A percentile compares a stretch with the other conserved stretches of the same genome.
Conservation (phyloP, 2,113 vertebrate genomes). For the Psammodynastes pulverulentus region DNA sequence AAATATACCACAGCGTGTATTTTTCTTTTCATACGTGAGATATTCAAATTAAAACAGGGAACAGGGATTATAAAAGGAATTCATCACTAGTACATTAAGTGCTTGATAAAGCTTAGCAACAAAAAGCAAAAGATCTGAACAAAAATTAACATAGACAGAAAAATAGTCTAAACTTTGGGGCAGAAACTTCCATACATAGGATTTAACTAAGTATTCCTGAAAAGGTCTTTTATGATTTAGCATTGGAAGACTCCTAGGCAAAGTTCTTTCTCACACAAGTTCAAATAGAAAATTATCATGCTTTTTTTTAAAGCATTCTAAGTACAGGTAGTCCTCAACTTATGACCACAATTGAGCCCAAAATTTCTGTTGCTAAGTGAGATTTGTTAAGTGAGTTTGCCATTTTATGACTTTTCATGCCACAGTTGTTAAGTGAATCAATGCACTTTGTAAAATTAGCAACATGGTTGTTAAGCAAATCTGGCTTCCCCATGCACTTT, state of each 20-base stretch:
- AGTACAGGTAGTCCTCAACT: not conserved
- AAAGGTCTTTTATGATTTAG: not conserved
- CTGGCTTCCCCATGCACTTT: too few species aligned
- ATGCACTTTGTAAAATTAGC: too few species aligned
- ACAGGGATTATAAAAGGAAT: not conserved
- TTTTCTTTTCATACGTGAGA: not conserved
- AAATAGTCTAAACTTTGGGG: not conserved
- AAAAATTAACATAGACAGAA: not conserved
- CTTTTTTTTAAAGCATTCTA: not conserved
- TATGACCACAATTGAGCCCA: too few species aligned
- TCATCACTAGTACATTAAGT: not conserved
- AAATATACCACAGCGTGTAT: not conserved
- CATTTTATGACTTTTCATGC: too few species aligned
- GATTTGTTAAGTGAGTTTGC: too few species aligned
- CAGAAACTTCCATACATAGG: not conserved
- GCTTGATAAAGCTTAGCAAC: not conserved
- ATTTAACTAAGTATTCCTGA: not conserved
- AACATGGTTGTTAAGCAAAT: too few species aligned
- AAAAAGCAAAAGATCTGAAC: not conserved
- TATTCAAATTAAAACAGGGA: not conserved
- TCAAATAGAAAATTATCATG: not conserved
- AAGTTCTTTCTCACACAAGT: not conserved
- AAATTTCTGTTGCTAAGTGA: too few species aligned
- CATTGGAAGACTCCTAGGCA: not conserved
- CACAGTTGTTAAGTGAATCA: too few species aligned